These are phyloP conservation scores for Premnoplex brunnescens DNA, from an alignment of 2,797 vertebrate genomes.

Conservation along the genomic window DNA sequence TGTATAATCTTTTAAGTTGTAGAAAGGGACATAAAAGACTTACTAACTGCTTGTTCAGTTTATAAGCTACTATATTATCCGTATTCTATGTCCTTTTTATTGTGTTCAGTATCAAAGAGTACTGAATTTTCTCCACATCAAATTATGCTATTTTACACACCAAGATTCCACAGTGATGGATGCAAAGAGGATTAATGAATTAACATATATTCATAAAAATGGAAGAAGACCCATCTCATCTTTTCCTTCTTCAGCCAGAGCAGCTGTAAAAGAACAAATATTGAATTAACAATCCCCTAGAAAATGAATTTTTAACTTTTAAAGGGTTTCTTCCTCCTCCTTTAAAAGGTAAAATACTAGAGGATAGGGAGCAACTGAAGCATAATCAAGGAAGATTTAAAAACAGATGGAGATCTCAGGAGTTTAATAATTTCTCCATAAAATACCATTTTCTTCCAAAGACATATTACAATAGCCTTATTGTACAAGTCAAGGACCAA, in stretches of 20 bases:
- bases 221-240: not conserved
- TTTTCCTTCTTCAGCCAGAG: not conserved
- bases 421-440: not conserved
- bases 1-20: not conserved
- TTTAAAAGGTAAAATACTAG: not conserved
- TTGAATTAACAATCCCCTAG: not conserved
- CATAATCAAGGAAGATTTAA: not conserved
- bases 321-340: not conserved
- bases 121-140: not conserved
- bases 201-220: not conserved
- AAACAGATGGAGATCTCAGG: not conserved
- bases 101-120: not conserved
- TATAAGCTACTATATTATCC: not conserved
- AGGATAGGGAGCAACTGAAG: not conserved
- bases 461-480: not conserved
- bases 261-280: not conserved
- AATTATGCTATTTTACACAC: not conserved
- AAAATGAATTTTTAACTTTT: not conserved
- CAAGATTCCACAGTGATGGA: not conserved
- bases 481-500: not conserved
- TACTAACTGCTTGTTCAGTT: not conserved
- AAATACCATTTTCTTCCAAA: not conserved
- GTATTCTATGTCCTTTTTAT: not conserved
- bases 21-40: not conserved
- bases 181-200: not conserved